Evolutionary conservation across 2,888 invertebrate genomes (phyloP), one percentile per base, ranked within the genome.

Genomic region (Napeogenes sylphis): DNA sequence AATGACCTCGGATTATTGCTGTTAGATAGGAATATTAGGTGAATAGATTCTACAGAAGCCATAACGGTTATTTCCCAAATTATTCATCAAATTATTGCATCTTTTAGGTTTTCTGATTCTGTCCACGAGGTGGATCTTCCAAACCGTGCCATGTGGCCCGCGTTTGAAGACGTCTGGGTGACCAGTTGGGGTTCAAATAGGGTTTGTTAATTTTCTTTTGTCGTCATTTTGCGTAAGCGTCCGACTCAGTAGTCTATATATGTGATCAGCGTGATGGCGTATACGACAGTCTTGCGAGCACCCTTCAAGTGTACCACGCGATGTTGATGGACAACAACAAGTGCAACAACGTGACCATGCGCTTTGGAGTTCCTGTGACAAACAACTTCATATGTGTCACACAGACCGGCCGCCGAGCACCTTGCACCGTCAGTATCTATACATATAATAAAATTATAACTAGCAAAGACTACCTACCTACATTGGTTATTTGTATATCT

Each of bases 121-220:
- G 70, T 82, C 0, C 90, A 90, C 55, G 74, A 66, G 0, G 81
- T 85, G 2, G 90, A 90, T 58, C 71, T 90, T 0, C 90, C 90
- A 0, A 88, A 89, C 58, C 75, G 78, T 2, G 73, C 71, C 2
- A 89, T 89, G 90, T 62, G 77, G 69, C 90, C 90, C 0, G 64
- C 82, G 0, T 90, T 89, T 57, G 82, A 85, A 2, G 90, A 90
- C 61, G 86, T 79, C 0, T 90, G 88, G 88, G 71, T 90, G 51
- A 79, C 84, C 4, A 85, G 90, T 61, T 90, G 83, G 82, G 90
- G 90, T 0, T 66, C 88, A 0, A 82, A 85, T 8, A 79, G 87
- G 68, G 90, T 90, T 69, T 75, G 76, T 61, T n/a, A 6, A n/a
- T 32, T 42, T 54, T 4, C n/a, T 8, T 21, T 45, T 6, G 5